These are phyloP conservation scores for Colletes gigas DNA, from an alignment of 1,140 invertebrate genomes.

Conservation along the genomic window DNA sequence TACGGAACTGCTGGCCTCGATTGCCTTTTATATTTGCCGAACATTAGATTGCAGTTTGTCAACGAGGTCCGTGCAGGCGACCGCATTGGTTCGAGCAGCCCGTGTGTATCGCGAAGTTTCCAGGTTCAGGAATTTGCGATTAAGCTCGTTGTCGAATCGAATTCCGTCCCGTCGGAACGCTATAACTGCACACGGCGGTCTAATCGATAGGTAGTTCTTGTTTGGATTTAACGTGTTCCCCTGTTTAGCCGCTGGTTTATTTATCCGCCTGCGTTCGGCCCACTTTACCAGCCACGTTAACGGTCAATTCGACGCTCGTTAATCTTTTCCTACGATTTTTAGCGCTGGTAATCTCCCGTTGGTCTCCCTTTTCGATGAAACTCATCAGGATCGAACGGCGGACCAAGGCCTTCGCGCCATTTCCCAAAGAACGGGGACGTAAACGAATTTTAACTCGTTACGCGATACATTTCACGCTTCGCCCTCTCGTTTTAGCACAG, in stretches of 20 bases:
- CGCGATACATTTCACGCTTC: too few species aligned
- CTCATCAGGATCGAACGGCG: too few species aligned
- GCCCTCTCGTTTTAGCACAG: too few species aligned
- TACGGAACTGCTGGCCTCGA: too few species aligned
- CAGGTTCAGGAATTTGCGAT: conserved; percentile 6
- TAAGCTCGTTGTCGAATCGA: background rate
- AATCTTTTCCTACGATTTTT: background rate
- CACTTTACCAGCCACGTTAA: background rate
- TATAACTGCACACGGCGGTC: background rate
- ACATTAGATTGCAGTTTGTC: background rate
- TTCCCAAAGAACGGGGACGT: too few species aligned
- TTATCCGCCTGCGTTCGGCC: background rate
- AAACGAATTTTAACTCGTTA: too few species aligned
- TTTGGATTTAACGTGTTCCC: conserved; percentile 2
- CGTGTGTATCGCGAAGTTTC: background rate
- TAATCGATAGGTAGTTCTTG: conserved; percentile 4
- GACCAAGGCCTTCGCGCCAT: too few species aligned
- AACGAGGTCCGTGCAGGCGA: background rate
- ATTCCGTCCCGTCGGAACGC: background rate
- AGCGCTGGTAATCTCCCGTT: too few species aligned
- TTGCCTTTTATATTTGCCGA: background rate
- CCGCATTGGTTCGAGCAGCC: background rate
- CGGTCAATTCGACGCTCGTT: background rate
- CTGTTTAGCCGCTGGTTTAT: background rate
- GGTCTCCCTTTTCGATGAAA: too few species aligned